Percentiles rank a stretch among this genome's conserved stretches.
Conservation (phyloP, 2,113 vertebrate genomes). For the Bufo gargarizans region DNA sequence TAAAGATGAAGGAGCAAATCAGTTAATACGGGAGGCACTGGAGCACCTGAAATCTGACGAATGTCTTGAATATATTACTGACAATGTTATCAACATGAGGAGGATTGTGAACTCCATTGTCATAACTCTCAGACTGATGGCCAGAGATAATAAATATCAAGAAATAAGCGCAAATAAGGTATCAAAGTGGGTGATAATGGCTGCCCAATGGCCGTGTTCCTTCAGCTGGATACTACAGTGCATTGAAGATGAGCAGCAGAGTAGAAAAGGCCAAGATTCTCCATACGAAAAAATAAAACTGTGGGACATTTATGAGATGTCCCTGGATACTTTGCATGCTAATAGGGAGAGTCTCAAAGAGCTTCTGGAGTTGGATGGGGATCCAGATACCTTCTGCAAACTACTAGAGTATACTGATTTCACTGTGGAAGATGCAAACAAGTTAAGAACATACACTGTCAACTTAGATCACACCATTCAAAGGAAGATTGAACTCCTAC, state of each 20-base stretch:
- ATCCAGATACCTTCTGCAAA: constrained; percentile 79
- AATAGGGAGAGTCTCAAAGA: constrained; percentile 69
- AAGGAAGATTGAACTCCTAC: constrained; percentile 73
- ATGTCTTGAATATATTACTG: constrained; percentile 69
- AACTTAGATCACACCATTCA: constrained; percentile 77
- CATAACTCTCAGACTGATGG: constrained; percentile 73
- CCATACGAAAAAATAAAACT: constrained; percentile 39
- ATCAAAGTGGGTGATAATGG: constrained; percentile 78
- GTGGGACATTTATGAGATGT: constrained; percentile 73
- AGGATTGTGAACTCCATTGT: constrained; percentile 76
- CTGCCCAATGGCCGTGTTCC: constrained; percentile 80
- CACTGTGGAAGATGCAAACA: constrained; percentile 67
- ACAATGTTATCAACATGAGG: constrained; percentile 76
- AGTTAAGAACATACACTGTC: constrained; percentile 67
- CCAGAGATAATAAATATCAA: constrained; percentile 59
- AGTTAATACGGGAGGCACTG: constrained; percentile 40
- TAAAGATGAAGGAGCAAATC: background rate
- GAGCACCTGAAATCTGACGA: too few species aligned
- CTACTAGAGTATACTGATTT: constrained; percentile 73
- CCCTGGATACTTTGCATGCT: constrained; percentile 71
- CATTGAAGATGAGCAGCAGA: constrained; percentile 77
- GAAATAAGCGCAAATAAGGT: constrained; percentile 62
- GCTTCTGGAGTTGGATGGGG: constrained; percentile 77
- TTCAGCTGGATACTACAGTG: constrained; percentile 83
- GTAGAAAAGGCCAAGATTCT: constrained; percentile 54